These are phyloP conservation scores for Aegotheles bennettii DNA, from an alignment of 2,113 vertebrate species.

Conservation along the genomic window DNA sequence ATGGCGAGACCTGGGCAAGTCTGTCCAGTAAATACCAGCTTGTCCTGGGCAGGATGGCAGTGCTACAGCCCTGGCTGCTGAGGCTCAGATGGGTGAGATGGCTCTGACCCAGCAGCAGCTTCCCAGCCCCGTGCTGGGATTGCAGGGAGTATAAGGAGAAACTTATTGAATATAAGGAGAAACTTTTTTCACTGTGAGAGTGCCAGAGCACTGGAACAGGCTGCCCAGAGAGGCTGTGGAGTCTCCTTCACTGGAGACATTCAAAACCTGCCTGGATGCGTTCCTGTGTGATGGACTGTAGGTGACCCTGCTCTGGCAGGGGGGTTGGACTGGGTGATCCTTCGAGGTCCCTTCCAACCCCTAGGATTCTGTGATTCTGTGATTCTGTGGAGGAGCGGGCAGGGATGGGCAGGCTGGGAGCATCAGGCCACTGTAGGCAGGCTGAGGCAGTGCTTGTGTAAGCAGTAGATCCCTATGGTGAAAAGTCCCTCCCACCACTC, in stretches of 20 bases:
- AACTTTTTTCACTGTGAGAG: no score
- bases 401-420: rapidly evolving
- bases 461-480: background rate
- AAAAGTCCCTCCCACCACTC: background rate
- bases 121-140: rapidly evolving
- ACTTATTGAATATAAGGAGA: no score
- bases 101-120: background rate
- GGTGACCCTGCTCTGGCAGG: no score
- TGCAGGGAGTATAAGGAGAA: no score
- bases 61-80: background rate
- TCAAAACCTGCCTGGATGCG: no score
- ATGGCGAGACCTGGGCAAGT: background rate
- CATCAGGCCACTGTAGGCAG: rapidly evolving
- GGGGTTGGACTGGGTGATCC: no score
- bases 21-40: background rate
- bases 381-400: background rate
- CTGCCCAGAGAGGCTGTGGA: no score
- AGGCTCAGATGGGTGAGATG: background rate
- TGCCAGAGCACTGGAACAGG: no score
- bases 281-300: no score
- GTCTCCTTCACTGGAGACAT: no score
- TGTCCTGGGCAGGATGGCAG: background rate
- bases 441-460: background rate
- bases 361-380: no score
- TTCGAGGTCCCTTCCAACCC: no score